Percentiles rank a stretch among this genome's conserved stretches.
These are phyloP conservation scores for Eonycteris spelaea DNA, from an alignment of 2,113 vertebrate species.

Conservation along the genomic window DNA sequence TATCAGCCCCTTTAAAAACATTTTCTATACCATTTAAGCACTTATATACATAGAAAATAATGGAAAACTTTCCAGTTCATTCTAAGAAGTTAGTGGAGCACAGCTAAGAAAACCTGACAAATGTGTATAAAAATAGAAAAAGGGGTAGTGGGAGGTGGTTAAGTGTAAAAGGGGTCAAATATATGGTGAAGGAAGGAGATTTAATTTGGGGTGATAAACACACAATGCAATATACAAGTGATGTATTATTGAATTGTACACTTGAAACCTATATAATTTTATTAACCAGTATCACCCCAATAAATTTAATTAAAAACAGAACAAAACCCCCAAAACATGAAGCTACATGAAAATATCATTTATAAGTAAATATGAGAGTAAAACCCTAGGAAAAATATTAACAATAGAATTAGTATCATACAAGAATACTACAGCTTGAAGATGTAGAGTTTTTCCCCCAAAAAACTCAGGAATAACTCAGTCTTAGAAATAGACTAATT, in stretches of 20 bases:
- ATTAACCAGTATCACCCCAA: too few species aligned
- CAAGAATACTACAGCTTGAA: background rate
- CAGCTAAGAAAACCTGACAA: background rate
- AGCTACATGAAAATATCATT: background rate
- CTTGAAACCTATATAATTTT: too few species aligned
- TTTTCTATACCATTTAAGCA: background rate
- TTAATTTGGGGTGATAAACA: too few species aligned
- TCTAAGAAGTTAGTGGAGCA: background rate
- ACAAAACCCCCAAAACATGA: too few species aligned
- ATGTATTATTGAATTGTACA: too few species aligned
- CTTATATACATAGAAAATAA: background rate
- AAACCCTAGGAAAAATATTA: background rate
- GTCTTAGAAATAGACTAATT: background rate
- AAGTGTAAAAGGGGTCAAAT: too few species aligned
- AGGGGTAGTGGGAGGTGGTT: too few species aligned
- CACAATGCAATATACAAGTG: too few species aligned
- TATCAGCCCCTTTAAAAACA: background rate
- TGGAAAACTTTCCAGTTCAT: background rate
- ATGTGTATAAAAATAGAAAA: background rate
- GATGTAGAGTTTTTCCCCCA: background rate
- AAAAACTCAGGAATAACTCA: background rate
- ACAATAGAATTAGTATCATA: background rate
- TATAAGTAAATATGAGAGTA: background rate
- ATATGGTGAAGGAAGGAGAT: too few species aligned
- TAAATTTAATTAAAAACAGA: too few species aligned